These are phyloP conservation scores for Drosophila pallidifrons DNA, from an alignment of 1,140 invertebrate genomes.

Conservation along the genomic window DNA sequence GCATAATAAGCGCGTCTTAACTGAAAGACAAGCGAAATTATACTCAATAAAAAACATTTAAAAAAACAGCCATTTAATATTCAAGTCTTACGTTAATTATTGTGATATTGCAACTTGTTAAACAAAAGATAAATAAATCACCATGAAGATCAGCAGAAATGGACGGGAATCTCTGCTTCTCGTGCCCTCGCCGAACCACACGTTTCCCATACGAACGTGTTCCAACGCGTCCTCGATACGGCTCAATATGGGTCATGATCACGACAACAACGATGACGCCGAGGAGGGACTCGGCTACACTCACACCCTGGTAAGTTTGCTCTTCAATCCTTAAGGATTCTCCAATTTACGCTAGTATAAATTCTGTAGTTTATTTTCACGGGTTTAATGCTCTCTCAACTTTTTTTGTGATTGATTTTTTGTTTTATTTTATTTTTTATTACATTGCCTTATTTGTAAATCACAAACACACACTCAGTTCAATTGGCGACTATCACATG, in stretches of 20 bases:
- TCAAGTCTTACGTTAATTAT: constrained; percentile 29
- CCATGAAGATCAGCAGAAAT: constrained; percentile 65
- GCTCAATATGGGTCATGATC: constrained; percentile 62
- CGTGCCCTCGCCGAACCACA: constrained; percentile 55
- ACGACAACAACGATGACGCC: constrained; percentile 77
- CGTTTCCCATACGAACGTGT: constrained; percentile 61
- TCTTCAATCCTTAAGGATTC: not conserved
- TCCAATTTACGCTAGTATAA: too few species aligned
- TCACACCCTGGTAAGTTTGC: constrained; percentile 91
- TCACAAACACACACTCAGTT: constrained; percentile 1
- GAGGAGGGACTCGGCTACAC: constrained; percentile 91
- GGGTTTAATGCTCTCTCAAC: constrained; percentile 5
- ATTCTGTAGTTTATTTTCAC: too few species aligned
- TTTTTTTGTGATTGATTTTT: constrained; percentile 16
- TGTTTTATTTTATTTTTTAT: not conserved
- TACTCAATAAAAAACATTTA: constrained; percentile 12
- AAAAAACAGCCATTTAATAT: constrained; percentile 38
- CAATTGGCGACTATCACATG: constrained; percentile 23
- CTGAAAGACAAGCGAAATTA: constrained; percentile 29
- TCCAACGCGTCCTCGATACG: constrained; percentile 74
- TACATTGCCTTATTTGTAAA: constrained; percentile 9
- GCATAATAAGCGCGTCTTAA: constrained; percentile 14
- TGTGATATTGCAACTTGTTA: constrained; percentile 44
- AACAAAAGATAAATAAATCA: constrained; percentile 12
- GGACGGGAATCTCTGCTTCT: constrained; percentile 67